Base-by-base conservation (phyloP, 2,113 vertebrate genomes). In the Blennius ocellaris region DNA sequence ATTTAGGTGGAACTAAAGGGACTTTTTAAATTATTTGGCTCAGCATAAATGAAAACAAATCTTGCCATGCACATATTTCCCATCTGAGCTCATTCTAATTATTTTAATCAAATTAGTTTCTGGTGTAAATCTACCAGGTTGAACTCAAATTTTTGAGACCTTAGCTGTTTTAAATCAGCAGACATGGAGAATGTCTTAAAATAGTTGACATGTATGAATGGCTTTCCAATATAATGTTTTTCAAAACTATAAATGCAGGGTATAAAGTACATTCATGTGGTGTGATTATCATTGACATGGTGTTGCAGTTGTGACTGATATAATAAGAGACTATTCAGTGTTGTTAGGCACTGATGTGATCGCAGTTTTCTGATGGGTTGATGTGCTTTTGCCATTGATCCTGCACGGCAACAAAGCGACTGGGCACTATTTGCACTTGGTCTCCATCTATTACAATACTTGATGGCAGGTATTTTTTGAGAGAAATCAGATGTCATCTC, bases 401-500 rank as follows among this genome's bases (percentile, higher is more conserved):
- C 69, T 67, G 62, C 68, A 76, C 50, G 44, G 65, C 45, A 73
- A 65, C 64, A 72, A 58, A 76, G 49, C 43, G n/a, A 8, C 49
- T 62, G 51, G 60, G 59, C 63, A 44, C 64, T 70, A 58, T 78
- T 62, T 52, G 48, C 58, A 17, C 65, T 17, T n/a, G 37, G 63
- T 16, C 58, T 59, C 38, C 39, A 37, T 80, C 14, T 61, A 59
- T 87, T 66, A 82, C 37, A 76, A 78, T 73, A 64, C 80, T 85
- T 17, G 38, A 81, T 67, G 70, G 78, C 82, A 78, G 75, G 72
- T 83, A 63, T 67, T 73, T 81, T 81, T 81, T 81, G 58, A 62
- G 48, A 63, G 59, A 77, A 57, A 64, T 73, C 64, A 53, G 43
- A 65, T 64, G 75, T 49, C 63, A 51, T 57, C 76, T 48, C 67